Base-by-base conservation (phyloP, 2,888 invertebrate species). In the Eilema depressum region DNA sequence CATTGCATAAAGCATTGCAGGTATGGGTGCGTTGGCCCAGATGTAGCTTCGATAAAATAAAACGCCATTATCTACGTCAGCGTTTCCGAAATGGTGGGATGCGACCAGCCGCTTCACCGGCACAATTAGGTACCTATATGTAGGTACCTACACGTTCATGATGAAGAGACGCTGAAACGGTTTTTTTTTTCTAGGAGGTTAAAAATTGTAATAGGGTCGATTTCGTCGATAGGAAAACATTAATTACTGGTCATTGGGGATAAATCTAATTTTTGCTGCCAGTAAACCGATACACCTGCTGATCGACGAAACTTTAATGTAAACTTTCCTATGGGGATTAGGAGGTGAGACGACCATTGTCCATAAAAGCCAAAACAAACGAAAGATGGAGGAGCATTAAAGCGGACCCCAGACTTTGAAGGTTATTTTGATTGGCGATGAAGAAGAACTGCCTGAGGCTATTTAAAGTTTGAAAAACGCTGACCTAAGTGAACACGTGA, bases 401-500 rank as follows among this genome's bases (percentile, higher is more conserved):
- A 41, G 2, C 5, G 17, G 17, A 41, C 17, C 41, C 41, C 17
- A 20, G 20, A 20, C 20, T 20, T 47, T 47, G 47, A 8, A 47
- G 20, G 20, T 20, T 14, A 59, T 10, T 59, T 14, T 14, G 25
- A 25, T 14, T 3, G 26, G 28, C 26, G 5, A 59, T 59, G 10
- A 20, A 47, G 20, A 20, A 47, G 53, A 53, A n/a, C 1, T 41
- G 41, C 11, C 47, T n/a, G n/a, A 53, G n/a, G 53, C 10, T n/a
- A 53, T n/a, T 20, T 20, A n/a, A 53, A 53, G 53, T 53, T 53
- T 53, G 20, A 53, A n/a, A n/a, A 53, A 20, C 53, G 20, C 10
- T 53, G n/a, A n/a, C 53, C 53, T 53, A 73, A 68, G 77, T 74
- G 80, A 82, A 83, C 83, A 82, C 81, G 80, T 83, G 84, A 85